These are phyloP conservation scores for Sinocyclocheilus anophthalmus DNA, from an alignment of 2,113 vertebrate species.

Conservation along the genomic window DNA sequence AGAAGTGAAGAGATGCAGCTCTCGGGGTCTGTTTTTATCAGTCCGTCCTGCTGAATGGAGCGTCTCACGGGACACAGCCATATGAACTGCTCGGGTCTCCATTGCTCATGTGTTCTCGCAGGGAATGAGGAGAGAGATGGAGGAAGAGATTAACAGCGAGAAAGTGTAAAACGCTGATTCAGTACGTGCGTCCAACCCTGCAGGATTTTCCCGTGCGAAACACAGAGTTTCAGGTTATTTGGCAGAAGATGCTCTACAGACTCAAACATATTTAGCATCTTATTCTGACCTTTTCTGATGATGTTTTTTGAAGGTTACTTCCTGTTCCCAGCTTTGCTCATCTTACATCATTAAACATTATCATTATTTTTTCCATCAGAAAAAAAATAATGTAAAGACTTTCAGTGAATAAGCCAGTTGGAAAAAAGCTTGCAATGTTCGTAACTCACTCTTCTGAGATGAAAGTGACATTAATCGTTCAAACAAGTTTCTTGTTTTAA, in stretches of 20 bases:
- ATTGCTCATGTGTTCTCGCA: not conserved
- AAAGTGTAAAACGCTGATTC: not conserved
- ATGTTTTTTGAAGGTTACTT: not conserved
- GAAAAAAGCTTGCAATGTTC: not conserved
- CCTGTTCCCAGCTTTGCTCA: no score
- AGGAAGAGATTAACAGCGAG: not conserved
- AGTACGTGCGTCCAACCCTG: not conserved
- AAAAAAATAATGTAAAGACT: not conserved
- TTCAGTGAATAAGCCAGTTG: no score
- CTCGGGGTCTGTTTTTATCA: not conserved
- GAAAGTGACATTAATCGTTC: not conserved
- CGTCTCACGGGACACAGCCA: not conserved
- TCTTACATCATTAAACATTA: not conserved
- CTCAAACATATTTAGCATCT: no score
- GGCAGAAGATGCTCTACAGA: not conserved
- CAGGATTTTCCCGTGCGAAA: not conserved
- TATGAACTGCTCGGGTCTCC: not conserved
- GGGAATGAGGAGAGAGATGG: conserved; percentile 13
- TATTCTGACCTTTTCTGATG: no score
- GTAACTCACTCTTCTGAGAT: not conserved
- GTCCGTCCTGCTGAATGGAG: no score
- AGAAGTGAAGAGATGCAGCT: not conserved
- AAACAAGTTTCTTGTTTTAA: not conserved
- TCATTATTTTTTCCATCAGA: not conserved
- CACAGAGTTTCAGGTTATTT: not conserved